A percentile compares a stretch with the other conserved stretches of the same genome.
Evolutionary conservation across 1,140 invertebrate species (phyloP).

Genomic region (Lordiphosa collinella): DNA sequence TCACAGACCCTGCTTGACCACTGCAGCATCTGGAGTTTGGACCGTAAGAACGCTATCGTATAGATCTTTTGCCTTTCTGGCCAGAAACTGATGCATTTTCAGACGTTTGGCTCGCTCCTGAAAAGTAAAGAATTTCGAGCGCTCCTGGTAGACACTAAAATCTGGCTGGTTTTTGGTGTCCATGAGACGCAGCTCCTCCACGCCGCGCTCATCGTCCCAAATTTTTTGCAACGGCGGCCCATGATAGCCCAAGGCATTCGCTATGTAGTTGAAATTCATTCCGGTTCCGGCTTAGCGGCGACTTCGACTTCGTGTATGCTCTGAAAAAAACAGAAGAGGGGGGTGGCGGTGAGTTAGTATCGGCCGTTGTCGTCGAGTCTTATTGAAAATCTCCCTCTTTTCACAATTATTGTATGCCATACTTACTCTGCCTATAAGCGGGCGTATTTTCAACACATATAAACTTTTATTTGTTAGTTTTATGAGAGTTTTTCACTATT

Average conservation of each 20-base stretch:
- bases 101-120: constrained; percentile 90
- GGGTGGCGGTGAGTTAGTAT: no score
- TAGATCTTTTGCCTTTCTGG: constrained; percentile 86
- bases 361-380: no score
- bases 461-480: no score
- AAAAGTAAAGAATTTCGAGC: constrained; percentile 88
- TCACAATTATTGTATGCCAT: no score
- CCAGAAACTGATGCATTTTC: constrained; percentile 90
- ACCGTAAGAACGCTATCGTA: constrained; percentile 81
- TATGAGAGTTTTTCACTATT: no score
- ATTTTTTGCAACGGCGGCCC: constrained; percentile 91
- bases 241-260: constrained; percentile 89
- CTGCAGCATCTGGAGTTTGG: constrained; percentile 80
- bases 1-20: constrained; percentile 30
- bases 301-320: background rate
- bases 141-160: constrained; percentile 87
- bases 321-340: background rate
- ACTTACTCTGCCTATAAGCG: no score
- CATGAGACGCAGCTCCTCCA: constrained; percentile 85
- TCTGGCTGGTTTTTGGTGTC: constrained; percentile 84
- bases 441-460: no score
- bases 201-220: constrained; percentile 89
- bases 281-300: background rate
- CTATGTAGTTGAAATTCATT: constrained; percentile 80
- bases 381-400: no score